Percentiles rank a stretch among this genome's conserved stretches.
Evolutionary conservation across 2,888 invertebrate genomes (phyloP).

Genomic region (Eristalis pertinax): DNA sequence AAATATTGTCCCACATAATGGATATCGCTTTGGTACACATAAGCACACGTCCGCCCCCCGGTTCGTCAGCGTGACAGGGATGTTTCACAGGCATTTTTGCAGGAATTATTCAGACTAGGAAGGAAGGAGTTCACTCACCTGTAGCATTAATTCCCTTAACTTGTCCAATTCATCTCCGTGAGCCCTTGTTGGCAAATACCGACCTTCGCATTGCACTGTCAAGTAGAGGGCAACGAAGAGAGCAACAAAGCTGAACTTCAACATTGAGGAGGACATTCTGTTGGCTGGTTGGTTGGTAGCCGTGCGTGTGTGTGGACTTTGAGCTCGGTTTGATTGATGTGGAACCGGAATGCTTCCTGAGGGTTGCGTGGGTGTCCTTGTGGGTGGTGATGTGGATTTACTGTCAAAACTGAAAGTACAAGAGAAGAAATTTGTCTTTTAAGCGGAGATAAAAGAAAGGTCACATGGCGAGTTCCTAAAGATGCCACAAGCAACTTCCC

Average conservation of each 20-base stretch:
- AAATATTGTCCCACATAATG: constrained; percentile 11
- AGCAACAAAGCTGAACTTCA: constrained; percentile 74
- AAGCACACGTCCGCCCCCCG: background rate
- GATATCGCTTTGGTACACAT: background rate
- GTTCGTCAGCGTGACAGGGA: background rate
- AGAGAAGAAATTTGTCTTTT: constrained; percentile 20
- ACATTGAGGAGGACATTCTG: constrained; percentile 60
- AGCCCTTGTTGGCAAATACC: constrained; percentile 83
- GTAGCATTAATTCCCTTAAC: constrained; percentile 83
- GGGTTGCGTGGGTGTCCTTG: background rate
- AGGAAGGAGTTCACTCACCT: constrained; percentile 81
- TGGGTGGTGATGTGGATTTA: constrained; percentile 33
- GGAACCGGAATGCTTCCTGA: constrained; percentile 2
- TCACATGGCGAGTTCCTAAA: background rate
- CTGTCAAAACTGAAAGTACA: constrained; percentile 30
- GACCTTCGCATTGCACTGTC: constrained; percentile 78
- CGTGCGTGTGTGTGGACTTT: constrained; percentile 2
- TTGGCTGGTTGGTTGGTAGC: background rate
- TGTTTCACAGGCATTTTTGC: constrained; percentile 1
- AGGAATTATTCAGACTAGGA: constrained; percentile 21
- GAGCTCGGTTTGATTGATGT: constrained; percentile 29
- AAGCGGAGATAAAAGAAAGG: constrained; percentile 1
- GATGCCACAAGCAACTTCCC: background rate
- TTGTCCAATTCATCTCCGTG: constrained; percentile 83
- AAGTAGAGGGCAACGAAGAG: constrained; percentile 68